These are phyloP conservation scores for Coreoperca whiteheadi DNA, from an alignment of 2,113 vertebrate genomes.

Conservation along the genomic window DNA sequence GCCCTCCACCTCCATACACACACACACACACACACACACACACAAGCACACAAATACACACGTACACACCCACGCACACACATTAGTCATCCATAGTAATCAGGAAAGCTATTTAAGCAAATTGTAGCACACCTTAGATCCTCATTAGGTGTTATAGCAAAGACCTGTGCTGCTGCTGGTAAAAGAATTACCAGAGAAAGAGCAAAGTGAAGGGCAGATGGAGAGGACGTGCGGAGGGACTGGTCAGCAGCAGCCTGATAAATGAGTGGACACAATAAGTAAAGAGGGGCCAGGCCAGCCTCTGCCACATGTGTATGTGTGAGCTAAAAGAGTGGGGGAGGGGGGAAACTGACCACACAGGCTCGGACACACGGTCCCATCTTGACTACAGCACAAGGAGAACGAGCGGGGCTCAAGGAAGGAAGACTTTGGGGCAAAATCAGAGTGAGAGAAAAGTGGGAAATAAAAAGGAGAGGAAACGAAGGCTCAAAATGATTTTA, in stretches of 20 bases:
- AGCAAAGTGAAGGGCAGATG: slow-evolving; percentile 77
- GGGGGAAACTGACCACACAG: slow-evolving; percentile 79
- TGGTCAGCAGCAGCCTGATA: slow-evolving; percentile 84
- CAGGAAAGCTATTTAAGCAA: slow-evolving; percentile 65
- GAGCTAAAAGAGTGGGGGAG: slow-evolving; percentile 71
- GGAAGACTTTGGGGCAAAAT: not conserved
- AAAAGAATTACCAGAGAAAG: slow-evolving; percentile 51
- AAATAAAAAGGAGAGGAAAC: not conserved
- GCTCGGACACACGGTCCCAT: slow-evolving; percentile 67
- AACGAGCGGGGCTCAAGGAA: slow-evolving; percentile 17
- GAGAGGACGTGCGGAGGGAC: slow-evolving; percentile 68
- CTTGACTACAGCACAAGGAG: slow-evolving; percentile 52
- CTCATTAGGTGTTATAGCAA: slow-evolving; percentile 60
- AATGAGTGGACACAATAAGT: slow-evolving; percentile 85
- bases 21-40: slow-evolving; percentile 48
- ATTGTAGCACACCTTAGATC: slow-evolving; percentile 53
- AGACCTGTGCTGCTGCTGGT: slow-evolving; percentile 11
- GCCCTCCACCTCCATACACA: slow-evolving; percentile 33
- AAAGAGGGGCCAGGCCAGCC: slow-evolving; percentile 68
- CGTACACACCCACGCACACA: slow-evolving; percentile 43
- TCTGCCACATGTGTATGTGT: slow-evolving; percentile 70
- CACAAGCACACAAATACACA: slow-evolving; percentile 39
- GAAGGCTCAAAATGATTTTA: not conserved
- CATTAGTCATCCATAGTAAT: slow-evolving; percentile 45
- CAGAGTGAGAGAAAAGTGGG: not conserved